Percentiles rank a stretch among this genome's conserved stretches.
phyloP scores from a whole-genome alignment of 1,140 invertebrate species.

The Scaptomyza graminum region DNA sequence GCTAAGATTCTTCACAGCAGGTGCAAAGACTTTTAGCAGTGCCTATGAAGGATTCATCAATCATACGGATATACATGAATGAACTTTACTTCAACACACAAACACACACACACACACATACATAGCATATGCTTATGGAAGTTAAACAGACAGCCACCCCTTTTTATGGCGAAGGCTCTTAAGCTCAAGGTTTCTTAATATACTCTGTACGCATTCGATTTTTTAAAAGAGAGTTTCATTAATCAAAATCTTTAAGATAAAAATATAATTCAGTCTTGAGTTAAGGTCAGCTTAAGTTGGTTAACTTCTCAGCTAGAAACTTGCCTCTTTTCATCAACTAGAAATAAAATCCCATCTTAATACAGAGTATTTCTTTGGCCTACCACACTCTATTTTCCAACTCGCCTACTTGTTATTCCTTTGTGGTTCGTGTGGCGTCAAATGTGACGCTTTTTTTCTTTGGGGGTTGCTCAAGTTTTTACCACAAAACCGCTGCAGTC shows the following conservation, averaged over 20 bases:
- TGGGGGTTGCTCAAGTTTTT: constrained; percentile 10
- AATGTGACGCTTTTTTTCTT: constrained; percentile 50
- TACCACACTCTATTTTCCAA: neutral
- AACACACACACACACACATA: constrained; percentile 36
- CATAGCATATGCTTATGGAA: constrained; percentile 59
- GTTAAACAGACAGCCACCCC: constrained; percentile 55
- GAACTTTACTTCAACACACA: constrained; percentile 35
- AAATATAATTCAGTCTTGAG: no score
- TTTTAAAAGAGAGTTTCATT: neutral
- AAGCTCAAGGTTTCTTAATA: constrained; percentile 4
- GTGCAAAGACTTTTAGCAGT: constrained; percentile 32
- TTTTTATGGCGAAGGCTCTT: constrained; percentile 16
- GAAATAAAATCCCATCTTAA: neutral
- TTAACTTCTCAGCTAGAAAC: no score
- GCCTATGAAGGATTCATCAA: constrained; percentile 61
- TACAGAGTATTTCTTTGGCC: constrained; percentile 10
- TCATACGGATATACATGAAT: constrained; percentile 49
- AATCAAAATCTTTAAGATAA: neutral
- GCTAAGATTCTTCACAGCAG: constrained; percentile 46
- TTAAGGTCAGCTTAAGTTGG: no score
- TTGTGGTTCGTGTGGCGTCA: constrained; percentile 48
- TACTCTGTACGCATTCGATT: constrained; percentile 4
- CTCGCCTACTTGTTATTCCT: constrained; percentile 14
- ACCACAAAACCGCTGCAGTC: constrained; percentile 7
- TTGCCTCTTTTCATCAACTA: no score